These are phyloP conservation scores for Herpailurus yagouaroundi DNA, from an alignment of 2,113 vertebrate genomes.

Conservation along the genomic window DNA sequence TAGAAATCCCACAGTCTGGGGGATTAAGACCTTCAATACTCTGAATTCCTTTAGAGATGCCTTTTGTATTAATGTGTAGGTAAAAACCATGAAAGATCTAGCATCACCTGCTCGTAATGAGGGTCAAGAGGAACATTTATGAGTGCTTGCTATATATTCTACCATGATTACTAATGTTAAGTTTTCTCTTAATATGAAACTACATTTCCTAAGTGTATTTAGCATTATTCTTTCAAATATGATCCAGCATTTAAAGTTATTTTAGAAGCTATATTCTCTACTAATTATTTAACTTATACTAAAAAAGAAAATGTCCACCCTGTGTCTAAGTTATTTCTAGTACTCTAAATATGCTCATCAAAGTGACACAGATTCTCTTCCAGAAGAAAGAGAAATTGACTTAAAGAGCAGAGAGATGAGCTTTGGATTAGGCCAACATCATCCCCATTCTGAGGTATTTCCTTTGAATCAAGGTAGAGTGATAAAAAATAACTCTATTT, in stretches of 20 bases:
- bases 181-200: background rate
- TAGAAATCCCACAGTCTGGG: background rate
- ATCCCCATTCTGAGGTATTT: background rate
- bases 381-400: background rate
- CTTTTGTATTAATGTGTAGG: background rate
- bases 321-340: background rate
- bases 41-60: background rate
- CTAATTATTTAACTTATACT: background rate
- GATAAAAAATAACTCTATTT: background rate
- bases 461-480: background rate
- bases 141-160: background rate
- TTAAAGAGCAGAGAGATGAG: background rate
- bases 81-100: background rate
- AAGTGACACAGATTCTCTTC: background rate
- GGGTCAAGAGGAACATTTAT: rapidly evolving
- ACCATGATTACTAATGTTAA: background rate
- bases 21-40: background rate
- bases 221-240: background rate
- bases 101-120: rapidly evolving
- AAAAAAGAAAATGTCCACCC: background rate
- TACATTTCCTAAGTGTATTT: background rate
- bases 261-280: background rate
- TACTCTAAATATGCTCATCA: background rate
- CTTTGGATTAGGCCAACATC: background rate
- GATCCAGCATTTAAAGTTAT: background rate